Evolutionary conservation across 2,888 invertebrate species (phyloP).

Genomic region (Rhamphomyia laevipes): DNA sequence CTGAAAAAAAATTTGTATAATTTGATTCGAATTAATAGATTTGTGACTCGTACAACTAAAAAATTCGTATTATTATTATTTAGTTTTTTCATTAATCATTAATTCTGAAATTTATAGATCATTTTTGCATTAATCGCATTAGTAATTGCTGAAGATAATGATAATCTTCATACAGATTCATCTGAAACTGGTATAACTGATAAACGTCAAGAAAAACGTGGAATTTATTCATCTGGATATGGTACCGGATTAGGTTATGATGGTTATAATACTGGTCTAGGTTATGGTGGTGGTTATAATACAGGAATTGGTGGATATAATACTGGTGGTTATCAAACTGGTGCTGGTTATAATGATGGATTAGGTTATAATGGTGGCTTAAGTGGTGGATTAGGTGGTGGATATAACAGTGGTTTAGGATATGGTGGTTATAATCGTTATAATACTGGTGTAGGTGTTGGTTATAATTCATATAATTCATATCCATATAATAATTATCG

Average conservation of each 20-base stretch:
- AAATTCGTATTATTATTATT: no score
- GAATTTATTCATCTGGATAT: slow-evolving; percentile 5
- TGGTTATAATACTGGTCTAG: background rate
- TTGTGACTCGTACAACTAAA: no score
- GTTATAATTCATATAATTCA: slow-evolving; percentile 1
- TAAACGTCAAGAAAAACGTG: slow-evolving; percentile 11
- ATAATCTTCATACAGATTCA: no score
- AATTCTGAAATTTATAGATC: no score
- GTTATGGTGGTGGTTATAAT: background rate
- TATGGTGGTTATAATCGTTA: slow-evolving; percentile 3
- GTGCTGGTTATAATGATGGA: background rate
- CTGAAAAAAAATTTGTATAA: no score
- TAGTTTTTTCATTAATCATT: no score
- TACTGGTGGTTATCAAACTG: no score
- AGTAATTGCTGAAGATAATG: no score
- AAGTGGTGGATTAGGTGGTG: background rate
- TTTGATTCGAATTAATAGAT: no score
- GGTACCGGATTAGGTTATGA: slow-evolving; percentile 1
- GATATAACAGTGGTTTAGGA: slow-evolving; percentile 1
- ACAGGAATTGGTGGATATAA: background rate
- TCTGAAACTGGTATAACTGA: background rate
- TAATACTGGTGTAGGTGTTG: slow-evolving; percentile 1
- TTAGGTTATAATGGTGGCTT: background rate
- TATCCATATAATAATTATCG: background rate
- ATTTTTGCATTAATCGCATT: no score